Conservation (phyloP, 1,140 invertebrate species). For the Yoshiicerus persimilis region DNA sequence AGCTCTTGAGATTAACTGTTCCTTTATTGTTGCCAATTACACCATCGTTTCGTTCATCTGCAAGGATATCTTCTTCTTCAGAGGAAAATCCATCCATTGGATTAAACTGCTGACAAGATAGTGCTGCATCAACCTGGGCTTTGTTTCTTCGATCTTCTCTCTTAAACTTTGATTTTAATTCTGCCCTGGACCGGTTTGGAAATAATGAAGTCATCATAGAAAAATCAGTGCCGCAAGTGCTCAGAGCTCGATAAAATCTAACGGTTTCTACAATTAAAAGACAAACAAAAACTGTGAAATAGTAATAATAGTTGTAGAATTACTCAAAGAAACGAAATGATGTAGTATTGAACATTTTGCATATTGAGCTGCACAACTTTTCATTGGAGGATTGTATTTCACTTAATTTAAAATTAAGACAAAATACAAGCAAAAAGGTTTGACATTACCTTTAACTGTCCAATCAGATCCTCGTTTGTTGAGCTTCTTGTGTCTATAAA, state of each 20-base stretch:
- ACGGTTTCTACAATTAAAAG: conserved; percentile 66
- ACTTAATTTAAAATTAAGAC: too few species aligned
- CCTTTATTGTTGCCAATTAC: neutral
- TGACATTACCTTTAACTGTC: conserved; percentile 53
- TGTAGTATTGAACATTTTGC: neutral
- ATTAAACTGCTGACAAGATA: conserved; percentile 35
- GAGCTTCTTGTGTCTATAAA: conserved; percentile 58
- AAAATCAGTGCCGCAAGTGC: conserved; percentile 85
- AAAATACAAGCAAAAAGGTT: too few species aligned
- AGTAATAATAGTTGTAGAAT: neutral
- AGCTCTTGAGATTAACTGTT: neutral
- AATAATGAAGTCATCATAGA: conserved; percentile 78
- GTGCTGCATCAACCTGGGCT: conserved; percentile 60
- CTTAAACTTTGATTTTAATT: conserved; percentile 78
- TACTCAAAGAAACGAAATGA: neutral
- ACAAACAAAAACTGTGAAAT: too few species aligned
- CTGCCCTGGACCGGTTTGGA: conserved; percentile 69
- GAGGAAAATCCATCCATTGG: conserved; percentile 28
- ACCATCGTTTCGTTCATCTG: neutral
- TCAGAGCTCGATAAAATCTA: conserved; percentile 84
- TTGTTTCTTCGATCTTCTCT: conserved; percentile 64
- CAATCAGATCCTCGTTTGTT: conserved; percentile 50
- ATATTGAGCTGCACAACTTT: too few species aligned
- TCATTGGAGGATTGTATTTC: too few species aligned
- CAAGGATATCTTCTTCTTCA: conserved; percentile 30